Percentiles rank a stretch among this genome's conserved stretches.
These are phyloP conservation scores for Todiramphus saurophagus DNA, from an alignment of 2,113 vertebrate species.

Conservation along the genomic window DNA sequence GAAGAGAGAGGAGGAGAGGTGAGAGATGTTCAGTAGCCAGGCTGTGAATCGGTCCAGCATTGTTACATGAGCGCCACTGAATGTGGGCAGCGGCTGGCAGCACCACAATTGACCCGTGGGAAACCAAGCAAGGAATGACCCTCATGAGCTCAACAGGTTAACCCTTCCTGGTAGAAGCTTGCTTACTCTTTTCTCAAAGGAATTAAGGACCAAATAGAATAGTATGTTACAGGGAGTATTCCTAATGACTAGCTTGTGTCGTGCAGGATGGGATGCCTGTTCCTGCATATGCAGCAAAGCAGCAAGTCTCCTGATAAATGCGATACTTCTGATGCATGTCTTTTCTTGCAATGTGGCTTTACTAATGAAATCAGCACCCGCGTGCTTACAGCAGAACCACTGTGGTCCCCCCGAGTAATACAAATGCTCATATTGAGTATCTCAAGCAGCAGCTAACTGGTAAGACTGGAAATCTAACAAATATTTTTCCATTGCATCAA, in stretches of 20 bases:
- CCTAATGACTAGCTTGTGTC: background rate
- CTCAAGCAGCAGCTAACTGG: background rate
- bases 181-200: background rate
- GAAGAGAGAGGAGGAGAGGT: background rate
- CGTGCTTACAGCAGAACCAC: rapidly evolving
- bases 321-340: background rate
- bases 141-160: background rate
- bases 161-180: background rate
- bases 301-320: background rate
- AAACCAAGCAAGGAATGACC: background rate
- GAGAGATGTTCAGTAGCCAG: background rate
- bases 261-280: background rate
- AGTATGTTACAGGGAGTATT: background rate
- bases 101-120: rapidly evolving
- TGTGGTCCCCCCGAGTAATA: background rate
- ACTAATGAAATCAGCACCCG: background rate
- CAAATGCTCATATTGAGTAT: background rate
- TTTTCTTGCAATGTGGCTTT: background rate
- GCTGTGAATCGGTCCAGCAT: background rate
- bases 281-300: background rate
- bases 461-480: background rate
- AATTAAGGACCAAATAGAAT: background rate
- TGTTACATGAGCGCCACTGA: background rate
- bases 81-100: background rate
- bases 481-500: background rate